Conservation (phyloP, 2,113 vertebrate species). For the Xerus inauris region DNA sequence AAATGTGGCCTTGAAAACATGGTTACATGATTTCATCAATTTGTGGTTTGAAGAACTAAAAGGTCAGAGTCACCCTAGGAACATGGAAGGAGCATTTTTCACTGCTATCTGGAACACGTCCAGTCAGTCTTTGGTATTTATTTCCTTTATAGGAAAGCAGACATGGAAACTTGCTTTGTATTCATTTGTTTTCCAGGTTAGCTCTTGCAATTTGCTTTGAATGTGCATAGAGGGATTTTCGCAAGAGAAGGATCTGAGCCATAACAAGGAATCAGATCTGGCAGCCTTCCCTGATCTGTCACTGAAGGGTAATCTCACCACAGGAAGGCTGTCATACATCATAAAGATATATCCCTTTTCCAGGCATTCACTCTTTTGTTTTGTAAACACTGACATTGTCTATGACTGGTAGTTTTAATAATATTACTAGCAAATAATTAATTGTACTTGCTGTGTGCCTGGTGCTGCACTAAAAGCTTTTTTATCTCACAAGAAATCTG, state of each 20-base stretch:
- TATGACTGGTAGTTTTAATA: slow-evolving; percentile 51
- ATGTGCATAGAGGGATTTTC: slow-evolving; percentile 47
- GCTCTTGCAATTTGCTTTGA: slow-evolving; percentile 56
- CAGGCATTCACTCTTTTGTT: slow-evolving; percentile 11
- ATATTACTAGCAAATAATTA: neutral
- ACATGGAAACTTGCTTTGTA: slow-evolving; percentile 15
- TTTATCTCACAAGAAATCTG: neutral
- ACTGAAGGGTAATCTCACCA: slow-evolving; percentile 59
- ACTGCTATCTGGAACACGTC: neutral
- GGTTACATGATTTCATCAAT: neutral
- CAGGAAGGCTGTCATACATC: slow-evolving; percentile 43
- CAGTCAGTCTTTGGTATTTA: neutral
- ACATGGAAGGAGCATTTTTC: neutral
- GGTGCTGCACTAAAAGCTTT: slow-evolving; percentile 13
- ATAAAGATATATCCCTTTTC: slow-evolving; percentile 52
- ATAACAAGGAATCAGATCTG: slow-evolving; percentile 54
- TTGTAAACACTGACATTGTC: slow-evolving; percentile 17
- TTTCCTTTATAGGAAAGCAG: slow-evolving; percentile 44
- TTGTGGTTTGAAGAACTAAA: slow-evolving; percentile 12
- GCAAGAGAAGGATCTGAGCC: slow-evolving; percentile 39
- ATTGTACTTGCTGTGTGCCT: neutral
- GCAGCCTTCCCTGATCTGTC: slow-evolving; percentile 62
- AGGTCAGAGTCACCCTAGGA: neutral
- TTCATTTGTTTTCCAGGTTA: slow-evolving; percentile 63
- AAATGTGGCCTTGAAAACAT: neutral